A percentile compares a stretch with the other conserved stretches of the same genome.
These are phyloP conservation scores for Caiman crocodilus DNA, from an alignment of 2,797 vertebrate genomes.

Conservation along the genomic window DNA sequence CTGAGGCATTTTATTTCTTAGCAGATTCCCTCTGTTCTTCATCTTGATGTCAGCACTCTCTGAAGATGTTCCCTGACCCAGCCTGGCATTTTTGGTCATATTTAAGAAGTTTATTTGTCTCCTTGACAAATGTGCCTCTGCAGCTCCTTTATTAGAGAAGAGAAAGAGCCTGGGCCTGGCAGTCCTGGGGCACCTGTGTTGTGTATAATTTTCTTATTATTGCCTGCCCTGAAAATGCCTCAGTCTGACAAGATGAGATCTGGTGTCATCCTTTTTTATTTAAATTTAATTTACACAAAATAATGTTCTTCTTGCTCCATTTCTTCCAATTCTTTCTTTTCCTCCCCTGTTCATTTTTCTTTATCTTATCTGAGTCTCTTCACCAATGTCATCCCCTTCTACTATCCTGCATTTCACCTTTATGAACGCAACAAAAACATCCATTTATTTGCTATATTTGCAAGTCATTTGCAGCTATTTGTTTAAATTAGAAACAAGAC, in stretches of 20 bases:
- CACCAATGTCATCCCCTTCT: slow-evolving; percentile 61
- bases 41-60: neutral
- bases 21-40: neutral
- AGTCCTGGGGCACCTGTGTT: slow-evolving; percentile 38
- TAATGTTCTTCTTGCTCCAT: slow-evolving; percentile 79
- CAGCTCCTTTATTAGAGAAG: slow-evolving; percentile 30
- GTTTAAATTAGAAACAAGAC: slow-evolving; percentile 46
- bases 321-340: slow-evolving; percentile 76
- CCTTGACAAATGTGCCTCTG: slow-evolving; percentile 50
- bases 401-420: slow-evolving; percentile 51
- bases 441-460: slow-evolving; percentile 29
- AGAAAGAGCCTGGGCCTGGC: slow-evolving; percentile 23
- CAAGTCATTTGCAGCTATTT: slow-evolving; percentile 1
- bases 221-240: slow-evolving; percentile 62
- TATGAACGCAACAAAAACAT: slow-evolving; percentile 2
- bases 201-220: slow-evolving; percentile 67
- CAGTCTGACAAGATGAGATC: slow-evolving; percentile 71
- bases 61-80: neutral
- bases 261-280: slow-evolving; percentile 77
- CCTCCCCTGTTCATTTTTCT: slow-evolving; percentile 70
- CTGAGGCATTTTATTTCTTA: neutral
- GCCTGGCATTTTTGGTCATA: slow-evolving; percentile 6
- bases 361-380: slow-evolving; percentile 63
- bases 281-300: slow-evolving; percentile 81
- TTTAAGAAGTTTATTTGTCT: slow-evolving; percentile 61